Percentiles rank a stretch among this genome's conserved stretches.
Conservation (phyloP, 1,140 invertebrate species). For the Drosophila serrata region DNA sequence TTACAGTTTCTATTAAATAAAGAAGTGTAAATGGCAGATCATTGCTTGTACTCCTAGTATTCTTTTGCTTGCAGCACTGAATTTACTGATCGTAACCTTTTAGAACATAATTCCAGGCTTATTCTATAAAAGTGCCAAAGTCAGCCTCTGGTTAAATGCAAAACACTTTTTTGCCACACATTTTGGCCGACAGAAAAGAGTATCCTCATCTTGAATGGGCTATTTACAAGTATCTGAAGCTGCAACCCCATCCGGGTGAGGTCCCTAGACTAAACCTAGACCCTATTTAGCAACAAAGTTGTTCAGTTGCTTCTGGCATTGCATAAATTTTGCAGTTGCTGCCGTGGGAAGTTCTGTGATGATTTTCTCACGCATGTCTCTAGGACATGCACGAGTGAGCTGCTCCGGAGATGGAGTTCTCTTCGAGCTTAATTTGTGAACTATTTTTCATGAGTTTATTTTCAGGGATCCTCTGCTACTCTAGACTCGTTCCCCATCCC, state of each 20-base stretch:
- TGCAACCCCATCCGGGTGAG: background rate
- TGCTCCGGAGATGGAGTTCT: constrained; percentile 26
- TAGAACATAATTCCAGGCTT: constrained; percentile 32
- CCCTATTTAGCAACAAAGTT: constrained; percentile 6
- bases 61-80: background rate
- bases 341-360: constrained; percentile 74
- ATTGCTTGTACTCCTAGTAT: background rate
- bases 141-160: constrained; percentile 23
- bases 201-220: constrained; percentile 28
- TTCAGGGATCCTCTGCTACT: constrained; percentile 36
- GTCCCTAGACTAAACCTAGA: background rate
- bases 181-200: constrained; percentile 1
- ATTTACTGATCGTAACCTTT: constrained; percentile 31
- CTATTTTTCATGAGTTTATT: constrained; percentile 75
- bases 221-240: constrained; percentile 48
- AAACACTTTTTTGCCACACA: constrained; percentile 34
- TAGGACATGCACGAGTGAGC: constrained; percentile 82
- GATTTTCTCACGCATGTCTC: constrained; percentile 84
- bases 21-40: background rate
- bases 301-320: constrained; percentile 47
- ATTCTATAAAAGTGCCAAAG: constrained; percentile 36
- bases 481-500: constrained; percentile 34
- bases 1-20: background rate
- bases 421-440: constrained; percentile 61
- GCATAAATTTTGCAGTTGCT: constrained; percentile 67